phyloP scores from a whole-genome alignment of 2,113 vertebrate species.

The Connochaetes taurinus region DNA sequence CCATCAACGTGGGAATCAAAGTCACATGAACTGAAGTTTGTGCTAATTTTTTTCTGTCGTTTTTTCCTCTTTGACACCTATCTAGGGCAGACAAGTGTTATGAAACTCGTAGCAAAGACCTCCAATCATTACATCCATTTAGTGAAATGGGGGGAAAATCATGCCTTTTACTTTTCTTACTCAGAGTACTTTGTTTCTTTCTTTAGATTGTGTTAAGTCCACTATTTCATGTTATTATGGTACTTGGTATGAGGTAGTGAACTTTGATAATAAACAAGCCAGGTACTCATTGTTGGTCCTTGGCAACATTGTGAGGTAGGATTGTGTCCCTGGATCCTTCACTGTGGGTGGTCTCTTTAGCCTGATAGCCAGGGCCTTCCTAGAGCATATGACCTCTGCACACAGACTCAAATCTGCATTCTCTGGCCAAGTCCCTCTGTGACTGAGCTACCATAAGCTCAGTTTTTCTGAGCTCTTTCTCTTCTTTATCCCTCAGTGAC shows the following conservation, averaged over 20 bases:
- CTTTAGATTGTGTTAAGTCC: background rate
- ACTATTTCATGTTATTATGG: background rate
- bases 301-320: background rate
- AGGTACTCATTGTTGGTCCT: background rate
- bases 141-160: too few species aligned
- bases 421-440: background rate
- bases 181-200: background rate
- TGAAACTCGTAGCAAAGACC: background rate
- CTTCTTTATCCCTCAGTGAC: background rate
- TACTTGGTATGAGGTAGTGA: background rate
- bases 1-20: conserved; percentile 63
- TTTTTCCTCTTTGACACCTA: conserved; percentile 43
- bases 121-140: background rate
- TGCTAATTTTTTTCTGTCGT: background rate
- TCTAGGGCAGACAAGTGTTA: background rate
- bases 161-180: background rate
- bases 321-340: background rate
- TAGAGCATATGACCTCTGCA: background rate
- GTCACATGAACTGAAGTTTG: conserved; percentile 55
- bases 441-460: background rate
- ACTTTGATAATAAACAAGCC: background rate
- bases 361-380: background rate
- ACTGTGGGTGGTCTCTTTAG: background rate
- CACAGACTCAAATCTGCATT: background rate
- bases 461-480: background rate